phyloP scores from a whole-genome alignment of 2,113 vertebrate genomes.

The Cochlearius cochlearius region DNA sequence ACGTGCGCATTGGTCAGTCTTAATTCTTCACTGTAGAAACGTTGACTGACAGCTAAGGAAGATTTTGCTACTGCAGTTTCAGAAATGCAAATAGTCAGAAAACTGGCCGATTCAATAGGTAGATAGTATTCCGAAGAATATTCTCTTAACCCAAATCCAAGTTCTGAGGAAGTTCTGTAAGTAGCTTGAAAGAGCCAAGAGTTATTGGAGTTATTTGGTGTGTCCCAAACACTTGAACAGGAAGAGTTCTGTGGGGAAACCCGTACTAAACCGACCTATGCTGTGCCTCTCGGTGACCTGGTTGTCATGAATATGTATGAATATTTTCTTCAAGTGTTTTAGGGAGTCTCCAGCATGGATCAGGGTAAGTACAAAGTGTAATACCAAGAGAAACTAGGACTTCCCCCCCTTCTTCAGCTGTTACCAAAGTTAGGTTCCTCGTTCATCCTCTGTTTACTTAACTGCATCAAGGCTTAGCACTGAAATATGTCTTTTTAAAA shows the following conservation, averaged over 20 bases:
- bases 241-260: not conserved
- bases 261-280: not conserved
- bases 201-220: not conserved
- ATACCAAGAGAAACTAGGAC: not conserved
- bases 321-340: not conserved
- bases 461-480: not conserved
- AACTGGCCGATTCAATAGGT: not conserved
- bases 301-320: not conserved
- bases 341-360: not conserved
- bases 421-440: not conserved
- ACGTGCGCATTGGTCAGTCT: not conserved
- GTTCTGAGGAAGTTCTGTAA: slow-evolving; percentile 36
- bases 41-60: not conserved
- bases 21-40: not conserved
- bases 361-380: not conserved
- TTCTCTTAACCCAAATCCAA: not conserved
- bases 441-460: not conserved
- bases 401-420: not conserved
- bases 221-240: not conserved
- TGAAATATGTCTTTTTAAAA: not conserved
- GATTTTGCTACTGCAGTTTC: not conserved
- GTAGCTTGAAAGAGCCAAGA: not conserved
- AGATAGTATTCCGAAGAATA: not conserved
- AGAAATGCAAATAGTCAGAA: not conserved
- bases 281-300: not conserved